phyloP scores from a whole-genome alignment of 2,797 vertebrate genomes.

The Mormyrus proboscirostris region DNA sequence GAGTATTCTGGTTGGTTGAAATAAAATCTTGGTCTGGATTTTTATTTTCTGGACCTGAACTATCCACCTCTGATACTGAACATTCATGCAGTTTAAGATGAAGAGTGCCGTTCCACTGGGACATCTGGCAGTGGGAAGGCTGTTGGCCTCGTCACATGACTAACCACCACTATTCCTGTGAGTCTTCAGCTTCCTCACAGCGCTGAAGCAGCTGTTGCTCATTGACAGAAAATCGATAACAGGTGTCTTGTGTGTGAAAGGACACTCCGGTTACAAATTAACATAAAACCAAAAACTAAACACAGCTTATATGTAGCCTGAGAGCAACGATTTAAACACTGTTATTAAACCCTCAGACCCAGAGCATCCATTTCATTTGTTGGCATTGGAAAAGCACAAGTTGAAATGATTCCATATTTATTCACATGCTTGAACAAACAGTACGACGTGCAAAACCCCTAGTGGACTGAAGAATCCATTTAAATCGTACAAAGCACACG shows the following conservation, averaged over 20 bases:
- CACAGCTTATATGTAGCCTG: neutral
- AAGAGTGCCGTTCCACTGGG: neutral
- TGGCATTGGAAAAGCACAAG: neutral
- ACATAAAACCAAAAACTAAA: constrained; percentile 6
- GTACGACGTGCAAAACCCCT: neutral
- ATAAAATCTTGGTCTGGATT: neutral
- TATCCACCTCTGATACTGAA: neutral
- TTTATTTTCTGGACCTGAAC: neutral
- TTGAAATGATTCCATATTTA: neutral
- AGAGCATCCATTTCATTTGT: neutral
- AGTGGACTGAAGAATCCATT: neutral
- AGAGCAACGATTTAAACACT: neutral
- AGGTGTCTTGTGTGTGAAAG: neutral
- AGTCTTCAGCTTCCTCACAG: neutral
- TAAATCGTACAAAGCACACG: neutral
- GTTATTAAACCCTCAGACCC: neutral
- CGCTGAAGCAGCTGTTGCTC: constrained; percentile 6
- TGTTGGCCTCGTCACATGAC: neutral
- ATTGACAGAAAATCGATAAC: neutral
- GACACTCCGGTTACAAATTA: neutral
- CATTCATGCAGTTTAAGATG: neutral
- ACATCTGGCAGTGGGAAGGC: constrained; percentile 21
- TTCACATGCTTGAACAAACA: neutral
- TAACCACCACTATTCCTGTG: constrained; percentile 5
- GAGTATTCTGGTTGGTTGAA: neutral